These are phyloP conservation scores for Drosophila auraria DNA, from an alignment of 1,140 invertebrate species.

Conservation along the genomic window DNA sequence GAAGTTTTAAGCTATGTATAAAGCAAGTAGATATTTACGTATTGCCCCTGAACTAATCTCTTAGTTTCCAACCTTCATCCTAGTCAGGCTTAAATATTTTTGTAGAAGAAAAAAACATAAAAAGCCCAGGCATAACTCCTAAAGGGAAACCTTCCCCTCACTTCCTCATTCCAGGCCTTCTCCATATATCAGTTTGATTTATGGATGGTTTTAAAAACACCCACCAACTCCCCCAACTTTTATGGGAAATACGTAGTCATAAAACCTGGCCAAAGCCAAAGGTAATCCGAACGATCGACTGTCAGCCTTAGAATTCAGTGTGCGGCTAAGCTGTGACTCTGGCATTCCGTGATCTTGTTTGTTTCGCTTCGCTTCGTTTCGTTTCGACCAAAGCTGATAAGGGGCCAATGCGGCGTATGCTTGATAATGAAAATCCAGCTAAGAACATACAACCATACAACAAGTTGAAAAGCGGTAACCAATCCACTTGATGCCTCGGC, in stretches of 20 bases:
- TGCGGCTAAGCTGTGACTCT: conserved; percentile 21
- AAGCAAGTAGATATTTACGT: background rate
- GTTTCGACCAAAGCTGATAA: conserved; percentile 53
- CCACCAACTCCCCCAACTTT: conserved; percentile 1
- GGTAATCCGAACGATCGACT: conserved; percentile 31
- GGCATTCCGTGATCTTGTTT: conserved; percentile 43
- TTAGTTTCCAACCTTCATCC: background rate
- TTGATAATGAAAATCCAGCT: conserved; percentile 56
- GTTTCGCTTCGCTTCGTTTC: background rate
- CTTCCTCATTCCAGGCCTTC: conserved; percentile 32
- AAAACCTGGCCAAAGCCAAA: conserved; percentile 22
- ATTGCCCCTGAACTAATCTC: conserved; percentile 5
- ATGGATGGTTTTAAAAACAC: background rate
- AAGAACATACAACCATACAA: conserved; percentile 37
- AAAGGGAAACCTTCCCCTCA: background rate
- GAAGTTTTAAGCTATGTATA: background rate
- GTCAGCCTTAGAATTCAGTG: background rate
- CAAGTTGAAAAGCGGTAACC: conserved; percentile 22
- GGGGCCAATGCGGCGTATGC: conserved; percentile 52
- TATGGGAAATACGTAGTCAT: conserved; percentile 11
- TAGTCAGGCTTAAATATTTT: conserved; percentile 11
- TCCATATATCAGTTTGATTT: conserved; percentile 40
- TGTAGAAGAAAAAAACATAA: background rate
- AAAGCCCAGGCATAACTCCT: background rate
- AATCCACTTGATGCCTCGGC: conserved; percentile 39